Evolutionary conservation across 2,797 vertebrate species (phyloP), one percentile per base, ranked within the genome.

Genomic region (Sorex maritimensis): DNA sequence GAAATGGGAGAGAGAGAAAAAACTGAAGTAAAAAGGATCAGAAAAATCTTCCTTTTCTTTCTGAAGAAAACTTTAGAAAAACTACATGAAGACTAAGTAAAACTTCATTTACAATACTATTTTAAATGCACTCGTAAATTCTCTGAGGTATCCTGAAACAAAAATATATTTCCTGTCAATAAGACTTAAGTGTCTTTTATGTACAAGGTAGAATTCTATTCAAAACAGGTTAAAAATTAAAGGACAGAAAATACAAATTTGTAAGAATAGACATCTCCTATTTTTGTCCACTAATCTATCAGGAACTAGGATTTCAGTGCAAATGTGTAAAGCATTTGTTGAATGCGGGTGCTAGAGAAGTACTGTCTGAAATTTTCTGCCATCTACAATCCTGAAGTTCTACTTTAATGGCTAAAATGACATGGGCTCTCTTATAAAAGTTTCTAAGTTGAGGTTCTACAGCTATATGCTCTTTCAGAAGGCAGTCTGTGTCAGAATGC

Each of bases 381-480:
- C 21, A 65, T 81, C 84, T 95, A 86, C 81, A 93, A 90, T 71
- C 44, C 46, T 77, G 84, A 88, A 61, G 71, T 71, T 94, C 61
- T 91, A 93, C 61, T 79, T 82, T 44, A 77, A 9, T 82, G 44
- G 75, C 67, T 67, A 49, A 93, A 93, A 92, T 80, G 77, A 86
- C 34, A 2, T 69, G 41, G 41, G 21, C 19, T 30, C 46, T 89
- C 88, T 86, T 80, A 91, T 4, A 73, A 68, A 81, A 75, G 34
- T 75, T 72, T 85, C 83, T 82, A 55, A 68, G 49, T 24, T 67
- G 81, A 92, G 73, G 38, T 81, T 84, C 82, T 95, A 75, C 41
- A 78, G 69, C 67, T 89, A 74, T 4, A 13, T 68, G 94, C 91
- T 95, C 41, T 92, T 92, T 96, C 44, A 94, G 96, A 96, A 96